Conservation (phyloP, 2,888 invertebrate genomes). For the Melipona beecheii region DNA sequence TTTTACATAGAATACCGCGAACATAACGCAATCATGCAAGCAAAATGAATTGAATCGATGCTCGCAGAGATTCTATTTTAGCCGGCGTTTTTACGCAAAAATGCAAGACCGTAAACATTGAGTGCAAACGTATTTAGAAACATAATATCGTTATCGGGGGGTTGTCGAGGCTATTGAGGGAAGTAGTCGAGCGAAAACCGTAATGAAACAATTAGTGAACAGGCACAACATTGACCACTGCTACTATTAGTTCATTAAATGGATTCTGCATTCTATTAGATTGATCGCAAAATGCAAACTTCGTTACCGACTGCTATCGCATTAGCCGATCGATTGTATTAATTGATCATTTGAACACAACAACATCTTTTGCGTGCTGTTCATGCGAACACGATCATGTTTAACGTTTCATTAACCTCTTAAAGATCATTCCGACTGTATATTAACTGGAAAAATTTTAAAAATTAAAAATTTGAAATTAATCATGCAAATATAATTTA, state of each 20-base stretch:
- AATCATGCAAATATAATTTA: too few relatives aligned
- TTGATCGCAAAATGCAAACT: slow-evolving; percentile 14
- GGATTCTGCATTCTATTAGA: neutral
- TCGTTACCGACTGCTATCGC: neutral
- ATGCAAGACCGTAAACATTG: neutral
- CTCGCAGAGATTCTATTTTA: too few relatives aligned
- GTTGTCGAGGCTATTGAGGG: neutral
- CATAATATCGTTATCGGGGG: neutral
- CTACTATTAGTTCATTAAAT: slow-evolving; percentile 13
- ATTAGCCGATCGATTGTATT: neutral
- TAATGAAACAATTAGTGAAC: slow-evolving; percentile 15
- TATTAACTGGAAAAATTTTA: too few relatives aligned
- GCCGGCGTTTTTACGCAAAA: neutral
- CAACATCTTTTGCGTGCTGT: neutral
- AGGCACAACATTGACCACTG: neutral
- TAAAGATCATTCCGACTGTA: neutral
- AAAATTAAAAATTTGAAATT: too few relatives aligned
- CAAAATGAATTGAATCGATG: too few relatives aligned
- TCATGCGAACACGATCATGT: neutral
- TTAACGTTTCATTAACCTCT: neutral
- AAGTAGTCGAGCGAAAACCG: neutral
- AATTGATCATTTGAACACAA: neutral
- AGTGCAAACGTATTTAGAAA: neutral
- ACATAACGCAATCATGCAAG: too few relatives aligned
- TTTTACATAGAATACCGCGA: too few relatives aligned